Percentiles rank a stretch among this genome's conserved stretches.
These are phyloP conservation scores for Eupristina koningsbergeri DNA, from an alignment of 1,140 invertebrate species.

Conservation along the genomic window DNA sequence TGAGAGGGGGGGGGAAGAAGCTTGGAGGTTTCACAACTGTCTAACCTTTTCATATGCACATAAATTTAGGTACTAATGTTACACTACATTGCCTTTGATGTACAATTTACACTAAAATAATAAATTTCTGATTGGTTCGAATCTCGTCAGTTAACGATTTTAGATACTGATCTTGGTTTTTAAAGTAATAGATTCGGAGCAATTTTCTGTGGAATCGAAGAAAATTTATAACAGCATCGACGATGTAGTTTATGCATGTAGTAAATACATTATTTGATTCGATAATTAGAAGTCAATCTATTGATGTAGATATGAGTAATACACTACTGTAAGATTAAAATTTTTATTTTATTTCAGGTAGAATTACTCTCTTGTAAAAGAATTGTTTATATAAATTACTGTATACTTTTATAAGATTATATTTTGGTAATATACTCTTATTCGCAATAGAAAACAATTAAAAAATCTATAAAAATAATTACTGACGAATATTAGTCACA, in stretches of 20 bases:
- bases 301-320: too few species aligned
- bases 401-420: too few species aligned
- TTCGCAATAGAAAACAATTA: too few species aligned
- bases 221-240: background rate
- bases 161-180: background rate
- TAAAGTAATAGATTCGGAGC: background rate
- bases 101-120: background rate
- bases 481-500: too few species aligned
- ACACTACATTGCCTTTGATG: background rate
- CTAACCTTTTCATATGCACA: background rate
- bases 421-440: too few species aligned
- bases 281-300: too few species aligned
- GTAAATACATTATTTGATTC: too few species aligned
- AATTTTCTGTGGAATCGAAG: background rate
- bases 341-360: too few species aligned
- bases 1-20: slow-evolving; percentile 2
- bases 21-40: background rate
- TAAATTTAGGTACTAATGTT: background rate
- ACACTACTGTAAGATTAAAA: too few species aligned
- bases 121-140: background rate
- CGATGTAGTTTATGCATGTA: background rate
- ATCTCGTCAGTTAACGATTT: background rate
- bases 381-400: too few species aligned
- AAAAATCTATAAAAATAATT: too few species aligned
- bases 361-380: too few species aligned